phyloP scores from a whole-genome alignment of 2,113 vertebrate genomes.

The Mastomys coucha region DNA sequence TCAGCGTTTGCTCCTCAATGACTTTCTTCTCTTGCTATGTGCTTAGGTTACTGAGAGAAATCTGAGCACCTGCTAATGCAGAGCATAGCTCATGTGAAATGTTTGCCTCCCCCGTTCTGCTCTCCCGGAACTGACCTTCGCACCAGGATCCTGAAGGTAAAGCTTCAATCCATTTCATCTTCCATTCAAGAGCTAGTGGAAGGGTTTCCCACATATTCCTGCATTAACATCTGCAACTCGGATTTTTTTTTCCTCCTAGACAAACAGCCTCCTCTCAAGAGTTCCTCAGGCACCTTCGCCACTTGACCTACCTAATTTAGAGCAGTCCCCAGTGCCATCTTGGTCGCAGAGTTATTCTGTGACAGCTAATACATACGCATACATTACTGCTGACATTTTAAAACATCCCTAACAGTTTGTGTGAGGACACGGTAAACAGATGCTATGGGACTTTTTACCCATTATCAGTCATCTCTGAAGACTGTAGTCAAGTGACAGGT shows the following conservation, averaged over 20 bases:
- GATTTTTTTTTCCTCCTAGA: conserved; percentile 49
- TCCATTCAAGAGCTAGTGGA: conserved; percentile 69
- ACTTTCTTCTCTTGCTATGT: conserved; percentile 81
- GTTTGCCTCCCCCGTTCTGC: conserved; percentile 1
- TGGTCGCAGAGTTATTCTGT: conserved; percentile 69
- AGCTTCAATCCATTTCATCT: conserved; percentile 61
- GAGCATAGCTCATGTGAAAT: conserved; percentile 55
- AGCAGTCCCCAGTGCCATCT: conserved; percentile 73
- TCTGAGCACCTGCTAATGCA: conserved; percentile 76
- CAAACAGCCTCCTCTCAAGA: conserved; percentile 74
- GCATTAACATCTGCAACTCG: conserved; percentile 38
- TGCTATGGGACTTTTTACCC: conserved; percentile 87
- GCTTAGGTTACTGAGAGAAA: conserved; percentile 84
- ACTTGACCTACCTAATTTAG: conserved; percentile 83
- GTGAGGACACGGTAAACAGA: conserved; percentile 87
- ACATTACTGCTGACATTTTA: conserved; percentile 88
- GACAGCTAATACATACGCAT: conserved; percentile 82
- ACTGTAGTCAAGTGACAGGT: conserved; percentile 88
- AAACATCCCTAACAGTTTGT: conserved; percentile 86
- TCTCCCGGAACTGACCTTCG: conserved; percentile 72
- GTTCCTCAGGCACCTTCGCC: conserved; percentile 51
- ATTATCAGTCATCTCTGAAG: conserved; percentile 91
- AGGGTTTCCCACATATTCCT: conserved; percentile 66
- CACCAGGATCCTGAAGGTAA: conserved; percentile 27
- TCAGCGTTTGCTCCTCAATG: conserved; percentile 82